Evolutionary conservation across 2,113 vertebrate genomes (phyloP), one percentile per base, ranked within the genome.

Genomic region (Macrotus californicus): DNA sequence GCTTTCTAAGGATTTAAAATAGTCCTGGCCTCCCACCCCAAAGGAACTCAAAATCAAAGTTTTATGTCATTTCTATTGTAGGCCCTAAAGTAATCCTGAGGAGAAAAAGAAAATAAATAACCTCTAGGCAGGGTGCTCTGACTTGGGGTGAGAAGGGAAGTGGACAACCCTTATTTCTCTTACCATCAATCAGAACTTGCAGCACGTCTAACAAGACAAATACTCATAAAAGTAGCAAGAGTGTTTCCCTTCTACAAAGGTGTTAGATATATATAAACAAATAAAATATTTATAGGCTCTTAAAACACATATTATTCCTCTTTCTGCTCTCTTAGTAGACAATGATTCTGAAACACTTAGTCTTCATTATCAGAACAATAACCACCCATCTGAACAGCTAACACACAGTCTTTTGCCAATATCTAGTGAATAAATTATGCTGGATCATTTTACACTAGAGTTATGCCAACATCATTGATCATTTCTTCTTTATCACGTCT

Each of bases 211-310:
- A 83, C 72, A 87, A 84, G 87, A 96, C 26, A 82, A 69, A 95
- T 24, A 87, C 48, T 80, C 82, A 64, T 70, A 11, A 67, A 84
- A 91, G 50, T 18, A 85, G 39, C 89, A 73, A 59, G 81, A 69
- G 19, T 39, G 1, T 18, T 73, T 93, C 76, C 52, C 46, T 88
- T 85, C 79, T 66, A 79, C 36, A 95, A 96, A 91, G 87, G 82
- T 76, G 22, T 13, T 70, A 70, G 31, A 81, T 83, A 54, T 12
- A 81, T 83, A 54, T 12, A 59, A 80, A 89, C 70, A 93, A 95
- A 93, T 93, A 86, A 96, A 95, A 92, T 83, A 93, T 95, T 96
- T 95, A 97, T 85, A 92, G 22, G 69, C 26, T 64, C 96, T 92
- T 94, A 34, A 96, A 86, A 90, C 92, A 70, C 75, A 54, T 66